These are phyloP conservation scores for Acanthosepion lycidas DNA, from an alignment of 2,888 invertebrate species.

Conservation along the genomic window DNA sequence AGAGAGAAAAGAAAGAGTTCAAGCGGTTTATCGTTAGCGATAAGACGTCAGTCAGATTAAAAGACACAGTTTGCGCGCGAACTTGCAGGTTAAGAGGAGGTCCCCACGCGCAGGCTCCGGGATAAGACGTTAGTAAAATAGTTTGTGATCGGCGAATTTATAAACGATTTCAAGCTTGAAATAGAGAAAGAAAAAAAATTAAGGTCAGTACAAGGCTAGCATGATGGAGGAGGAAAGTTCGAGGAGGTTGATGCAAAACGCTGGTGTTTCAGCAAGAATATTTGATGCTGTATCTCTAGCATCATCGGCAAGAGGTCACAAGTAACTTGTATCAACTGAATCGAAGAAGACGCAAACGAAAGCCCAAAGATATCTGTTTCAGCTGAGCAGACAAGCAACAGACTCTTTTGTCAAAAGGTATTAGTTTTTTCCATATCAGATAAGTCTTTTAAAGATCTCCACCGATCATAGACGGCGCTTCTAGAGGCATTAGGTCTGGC, in stretches of 20 bases:
- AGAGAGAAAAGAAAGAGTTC: background rate
- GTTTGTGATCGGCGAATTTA: background rate
- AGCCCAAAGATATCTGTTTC: background rate
- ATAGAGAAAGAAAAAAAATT: background rate
- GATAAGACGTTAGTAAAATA: background rate
- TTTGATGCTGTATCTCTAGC: background rate
- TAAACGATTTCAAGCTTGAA: background rate
- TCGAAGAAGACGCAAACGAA: background rate
- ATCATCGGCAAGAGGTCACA: background rate
- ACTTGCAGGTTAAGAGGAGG: conserved; percentile 22
- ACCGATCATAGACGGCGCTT: background rate
- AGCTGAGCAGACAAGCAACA: conserved; percentile 16
- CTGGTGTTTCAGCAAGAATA: background rate
- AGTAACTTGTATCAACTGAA: background rate
- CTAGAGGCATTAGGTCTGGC: background rate
- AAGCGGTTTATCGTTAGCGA: background rate
- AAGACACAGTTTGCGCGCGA: background rate
- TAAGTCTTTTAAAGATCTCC: background rate
- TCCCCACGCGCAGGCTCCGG: background rate
- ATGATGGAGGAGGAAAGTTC: background rate
- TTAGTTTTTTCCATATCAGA: conserved; percentile 33
- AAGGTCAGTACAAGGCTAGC: background rate
- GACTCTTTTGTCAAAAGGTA: conserved; percentile 18
- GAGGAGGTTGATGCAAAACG: background rate
- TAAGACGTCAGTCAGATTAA: conserved; percentile 6